phyloP scores from a whole-genome alignment of 2,113 vertebrate species.

The Thunnus thynnus region DNA sequence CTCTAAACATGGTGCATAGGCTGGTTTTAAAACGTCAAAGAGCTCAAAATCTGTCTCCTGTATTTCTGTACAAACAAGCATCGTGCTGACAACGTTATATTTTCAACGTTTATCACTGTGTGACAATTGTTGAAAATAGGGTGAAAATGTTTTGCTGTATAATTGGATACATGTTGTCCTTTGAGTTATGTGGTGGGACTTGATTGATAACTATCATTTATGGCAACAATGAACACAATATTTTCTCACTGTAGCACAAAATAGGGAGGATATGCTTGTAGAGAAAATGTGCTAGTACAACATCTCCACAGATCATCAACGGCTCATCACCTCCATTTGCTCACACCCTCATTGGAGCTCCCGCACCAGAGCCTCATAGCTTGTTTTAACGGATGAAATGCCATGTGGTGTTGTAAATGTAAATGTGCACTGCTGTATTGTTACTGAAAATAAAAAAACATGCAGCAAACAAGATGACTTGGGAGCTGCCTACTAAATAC shows the following conservation, averaged over 20 bases:
- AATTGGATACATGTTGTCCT: background rate
- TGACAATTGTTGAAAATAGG: too few relatives aligned
- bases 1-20: too few relatives aligned
- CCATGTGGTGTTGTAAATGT: background rate
- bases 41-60: too few relatives aligned
- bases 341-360: constrained; percentile 1
- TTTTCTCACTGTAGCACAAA: background rate
- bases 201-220: background rate
- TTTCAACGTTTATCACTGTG: background rate
- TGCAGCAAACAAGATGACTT: too few relatives aligned
- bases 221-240: background rate
- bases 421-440: background rate
- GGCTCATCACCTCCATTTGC: constrained; percentile 6
- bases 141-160: background rate
- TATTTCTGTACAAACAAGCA: too few relatives aligned
- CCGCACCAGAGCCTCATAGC: background rate
- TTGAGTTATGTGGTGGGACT: background rate
- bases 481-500: too few relatives aligned
- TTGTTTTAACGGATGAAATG: background rate
- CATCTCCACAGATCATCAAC: constrained; percentile 12
- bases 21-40: too few relatives aligned
- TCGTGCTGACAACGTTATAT: too few relatives aligned
- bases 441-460: background rate
- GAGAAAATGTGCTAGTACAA: background rate
- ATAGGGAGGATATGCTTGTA: background rate